Percentiles rank a stretch among this genome's conserved stretches.
phyloP scores from a whole-genome alignment of 2,888 invertebrate species.

The Pandemis cinnamomeana region DNA sequence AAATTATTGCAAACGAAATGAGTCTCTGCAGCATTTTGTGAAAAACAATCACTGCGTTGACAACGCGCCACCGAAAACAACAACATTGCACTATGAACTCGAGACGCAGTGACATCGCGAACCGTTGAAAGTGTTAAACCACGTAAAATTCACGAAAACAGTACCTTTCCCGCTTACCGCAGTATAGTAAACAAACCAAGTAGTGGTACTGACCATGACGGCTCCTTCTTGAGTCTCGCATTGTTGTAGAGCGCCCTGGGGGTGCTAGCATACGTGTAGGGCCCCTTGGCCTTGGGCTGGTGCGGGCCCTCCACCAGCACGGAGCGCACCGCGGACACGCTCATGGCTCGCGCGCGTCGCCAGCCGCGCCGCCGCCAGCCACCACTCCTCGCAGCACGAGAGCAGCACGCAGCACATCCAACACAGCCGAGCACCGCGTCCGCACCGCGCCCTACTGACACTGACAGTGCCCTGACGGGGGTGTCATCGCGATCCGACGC shows the following conservation, averaged over 20 bases:
- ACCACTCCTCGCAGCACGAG: constrained; percentile 63
- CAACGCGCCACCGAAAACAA: neutral
- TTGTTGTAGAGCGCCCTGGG: constrained; percentile 86
- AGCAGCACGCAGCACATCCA: constrained; percentile 70
- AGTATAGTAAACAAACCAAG: neutral
- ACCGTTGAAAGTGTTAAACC: neutral
- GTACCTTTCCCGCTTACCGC: neutral
- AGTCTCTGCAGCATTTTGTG: neutral
- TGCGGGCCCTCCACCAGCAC: constrained; percentile 76
- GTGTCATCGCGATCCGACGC: constrained; percentile 16
- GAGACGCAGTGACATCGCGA: neutral
- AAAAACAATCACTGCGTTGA: neutral
- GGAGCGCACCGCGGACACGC: constrained; percentile 71
- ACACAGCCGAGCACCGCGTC: neutral
- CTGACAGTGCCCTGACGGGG: constrained; percentile 16
- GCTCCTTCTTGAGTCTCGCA: constrained; percentile 77
- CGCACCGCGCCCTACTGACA: constrained; percentile 16
- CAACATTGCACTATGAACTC: neutral
- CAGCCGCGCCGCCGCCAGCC: constrained; percentile 48
- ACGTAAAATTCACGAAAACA: neutral
- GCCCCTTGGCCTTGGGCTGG: constrained; percentile 65
- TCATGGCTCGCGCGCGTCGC: constrained; percentile 56
- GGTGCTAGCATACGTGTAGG: constrained; percentile 86
- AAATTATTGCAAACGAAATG: too few species aligned
- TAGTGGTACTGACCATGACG: constrained; percentile 70